Base-by-base conservation (phyloP, 2,797 vertebrate species). In the Acrossocheilus fasciatus region DNA sequence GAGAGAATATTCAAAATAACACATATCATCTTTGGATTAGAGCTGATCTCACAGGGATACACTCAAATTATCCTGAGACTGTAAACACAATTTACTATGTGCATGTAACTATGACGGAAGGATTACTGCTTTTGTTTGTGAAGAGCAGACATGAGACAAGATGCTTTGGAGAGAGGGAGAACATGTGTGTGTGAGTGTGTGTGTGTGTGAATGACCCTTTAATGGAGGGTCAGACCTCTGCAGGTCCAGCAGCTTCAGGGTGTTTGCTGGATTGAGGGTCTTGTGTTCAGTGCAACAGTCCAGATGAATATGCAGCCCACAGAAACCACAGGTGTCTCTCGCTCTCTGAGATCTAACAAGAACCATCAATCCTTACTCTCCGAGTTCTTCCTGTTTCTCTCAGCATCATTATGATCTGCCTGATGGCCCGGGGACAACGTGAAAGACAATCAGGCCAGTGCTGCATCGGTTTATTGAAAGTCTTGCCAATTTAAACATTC, bases 1-100 rank as follows among this genome's bases (percentile, higher is more conserved):
- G 75, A 57, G 11, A 77, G 18, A 23, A 77, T 15, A 57, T 36
- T 39, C 10, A 39, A 52, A 73, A 80, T 6, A 66, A 18, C 45
- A 41, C 74, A 59, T 85, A 83, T 79, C 59, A 86, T 64, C 62
- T 81, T 39, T 54, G 41, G 81, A 86, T 77, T 34, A 54, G 14
- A 30, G 43, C 50, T 78, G 72, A 77, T 89, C 83, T 77, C 75
- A 23, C 30, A 52, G 45, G 76, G 64, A 83, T 89, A 87, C 6
- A 45, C 23, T 36, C 6, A 75, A 57, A 69, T 77, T 81, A 86
- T 43, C 52, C 45, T 9, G 18, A 43, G 36, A 76, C 66, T 73
- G 76, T 77, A 77, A 81, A 72, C 52, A 84, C 66, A 43, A 45
- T 72, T 52, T 41, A 47, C 66, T 80, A 57, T 70, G 68, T 70